Evolutionary conservation across 1,140 invertebrate species (phyloP), one percentile per base, ranked within the genome.

Genomic region (Zaprionus kolodkinae): DNA sequence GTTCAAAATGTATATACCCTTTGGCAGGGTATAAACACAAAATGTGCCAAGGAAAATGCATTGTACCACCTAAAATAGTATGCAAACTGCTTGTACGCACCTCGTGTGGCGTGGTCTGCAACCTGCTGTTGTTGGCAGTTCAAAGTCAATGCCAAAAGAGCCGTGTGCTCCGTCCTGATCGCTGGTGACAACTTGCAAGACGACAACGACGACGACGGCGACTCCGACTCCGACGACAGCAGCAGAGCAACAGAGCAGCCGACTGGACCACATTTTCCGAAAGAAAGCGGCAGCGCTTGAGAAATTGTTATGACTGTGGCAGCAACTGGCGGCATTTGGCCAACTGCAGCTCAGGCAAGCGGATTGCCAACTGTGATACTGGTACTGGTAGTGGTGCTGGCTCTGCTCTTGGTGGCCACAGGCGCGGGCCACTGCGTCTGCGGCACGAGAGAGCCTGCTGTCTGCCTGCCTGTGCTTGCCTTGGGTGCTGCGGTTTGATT

Each of bases 231-330:
- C 62, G 72, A 72, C 68, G 63, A 63, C 66, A 45, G 40, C 40
- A 45, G 6, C 40, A 43, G 40, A 57, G 45, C 25, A 25, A n/a
- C 40, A 33, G 72, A 71, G 72, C 67, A 72, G 78, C 54, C 73
- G 71, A 78, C 83, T 91, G 79, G 87, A 90, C 87, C 87, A 90
- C 87, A 90, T 90, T 90, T 90, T 90, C 88, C 75, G 15, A 91
- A 74, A 91, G 87, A 90, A 90, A 90, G 87, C 88, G 40, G 64
- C 78, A 57, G 30, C 66, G 30, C 62, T 48, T 65, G 70, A 66
- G 70, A 72, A 72, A 72, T 59, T 72, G 67, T 69, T 69, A 69
- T 69, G 67, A 69, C 67, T 61, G 4, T 55, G 67, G 67, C 69
- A 48, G 27, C 45, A 55, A 50, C 21, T 50, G 54, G 38, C 52